Evolutionary conservation across 2,888 invertebrate genomes (phyloP).

Genomic region (Ormyrus rosae): DNA sequence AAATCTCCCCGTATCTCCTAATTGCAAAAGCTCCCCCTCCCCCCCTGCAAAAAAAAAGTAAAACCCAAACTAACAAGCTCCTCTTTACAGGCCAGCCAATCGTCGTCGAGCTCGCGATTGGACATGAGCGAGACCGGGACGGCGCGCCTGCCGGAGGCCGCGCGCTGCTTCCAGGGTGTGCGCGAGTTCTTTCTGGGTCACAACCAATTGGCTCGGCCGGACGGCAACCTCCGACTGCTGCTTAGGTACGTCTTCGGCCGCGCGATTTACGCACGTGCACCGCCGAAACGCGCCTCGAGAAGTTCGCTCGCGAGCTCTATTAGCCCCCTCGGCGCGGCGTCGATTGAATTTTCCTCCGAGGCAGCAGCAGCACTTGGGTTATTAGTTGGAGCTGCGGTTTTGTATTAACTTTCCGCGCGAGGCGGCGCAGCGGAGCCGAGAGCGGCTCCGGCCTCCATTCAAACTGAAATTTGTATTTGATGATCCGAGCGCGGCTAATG

Average conservation of each 20-base stretch:
- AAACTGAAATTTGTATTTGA: slow-evolving; percentile 26
- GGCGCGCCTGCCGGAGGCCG: slow-evolving; percentile 72
- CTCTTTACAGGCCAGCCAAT: slow-evolving; percentile 41
- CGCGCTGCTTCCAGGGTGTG: slow-evolving; percentile 69
- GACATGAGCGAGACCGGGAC: slow-evolving; percentile 74
- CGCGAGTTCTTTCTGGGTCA: slow-evolving; percentile 72
- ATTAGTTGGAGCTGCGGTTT: slow-evolving; percentile 42
- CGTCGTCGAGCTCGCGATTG: slow-evolving; percentile 63
- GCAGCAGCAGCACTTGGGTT: slow-evolving; percentile 22
- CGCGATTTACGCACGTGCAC: slow-evolving; percentile 1
- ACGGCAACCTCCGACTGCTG: slow-evolving; percentile 69
- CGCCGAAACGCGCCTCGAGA: background rate
- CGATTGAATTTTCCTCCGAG: slow-evolving; percentile 42
- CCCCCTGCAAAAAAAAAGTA: too few relatives aligned
- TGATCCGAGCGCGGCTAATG: background rate
- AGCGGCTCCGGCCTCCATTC: too few relatives aligned
- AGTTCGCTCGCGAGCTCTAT: slow-evolving; percentile 25
- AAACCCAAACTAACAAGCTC: too few relatives aligned
- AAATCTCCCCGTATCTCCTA: too few relatives aligned
- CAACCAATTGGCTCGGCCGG: slow-evolving; percentile 70
- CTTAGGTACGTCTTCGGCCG: slow-evolving; percentile 64
- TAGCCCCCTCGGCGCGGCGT: slow-evolving; percentile 1
- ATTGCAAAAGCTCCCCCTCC: too few relatives aligned
- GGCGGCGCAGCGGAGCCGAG: background rate
- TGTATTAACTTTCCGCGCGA: slow-evolving; percentile 35